Conservation (phyloP, 2,797 vertebrate genomes). For the Vespertilio murinus region DNA sequence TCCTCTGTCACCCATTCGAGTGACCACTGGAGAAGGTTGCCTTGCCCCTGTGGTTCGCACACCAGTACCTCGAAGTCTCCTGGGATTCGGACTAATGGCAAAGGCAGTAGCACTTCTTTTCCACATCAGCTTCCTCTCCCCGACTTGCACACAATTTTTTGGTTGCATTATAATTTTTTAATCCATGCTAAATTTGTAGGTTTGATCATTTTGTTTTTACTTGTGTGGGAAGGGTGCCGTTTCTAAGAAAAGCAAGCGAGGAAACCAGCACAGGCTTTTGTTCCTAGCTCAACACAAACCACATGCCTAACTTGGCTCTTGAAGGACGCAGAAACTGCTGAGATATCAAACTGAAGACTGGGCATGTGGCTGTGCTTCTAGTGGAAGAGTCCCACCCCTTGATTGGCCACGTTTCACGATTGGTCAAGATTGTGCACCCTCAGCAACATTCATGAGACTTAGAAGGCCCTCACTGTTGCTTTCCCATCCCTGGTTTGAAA, state of each 20-base stretch:
- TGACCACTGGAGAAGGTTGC: neutral
- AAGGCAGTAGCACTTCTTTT: too few relatives aligned
- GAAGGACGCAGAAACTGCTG: constrained; percentile 32
- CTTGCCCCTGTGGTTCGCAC: neutral
- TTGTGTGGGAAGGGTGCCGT: neutral
- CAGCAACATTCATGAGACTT: constrained; percentile 34
- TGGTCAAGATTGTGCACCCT: neutral
- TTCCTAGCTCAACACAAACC: constrained; percentile 48
- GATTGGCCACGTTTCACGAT: neutral
- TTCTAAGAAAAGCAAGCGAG: constrained; percentile 48
- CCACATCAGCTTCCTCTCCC: fast-evolving
- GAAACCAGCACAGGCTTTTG: constrained; percentile 19
- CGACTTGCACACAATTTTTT: neutral
- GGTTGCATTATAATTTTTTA: neutral
- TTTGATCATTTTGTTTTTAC: constrained; percentile 27
- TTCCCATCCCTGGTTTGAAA: neutral
- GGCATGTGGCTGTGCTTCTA: constrained; percentile 40
- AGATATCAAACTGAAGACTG: neutral
- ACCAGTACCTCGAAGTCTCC: fast-evolving
- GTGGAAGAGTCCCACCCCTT: constrained; percentile 1
- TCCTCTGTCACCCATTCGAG: neutral
- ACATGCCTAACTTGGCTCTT: constrained; percentile 35
- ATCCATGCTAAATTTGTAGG: neutral
- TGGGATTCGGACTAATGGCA: neutral
- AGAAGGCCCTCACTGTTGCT: neutral